These are phyloP conservation scores for Orientallactaga sibirica DNA, from an alignment of 2,797 vertebrate species.

Conservation along the genomic window DNA sequence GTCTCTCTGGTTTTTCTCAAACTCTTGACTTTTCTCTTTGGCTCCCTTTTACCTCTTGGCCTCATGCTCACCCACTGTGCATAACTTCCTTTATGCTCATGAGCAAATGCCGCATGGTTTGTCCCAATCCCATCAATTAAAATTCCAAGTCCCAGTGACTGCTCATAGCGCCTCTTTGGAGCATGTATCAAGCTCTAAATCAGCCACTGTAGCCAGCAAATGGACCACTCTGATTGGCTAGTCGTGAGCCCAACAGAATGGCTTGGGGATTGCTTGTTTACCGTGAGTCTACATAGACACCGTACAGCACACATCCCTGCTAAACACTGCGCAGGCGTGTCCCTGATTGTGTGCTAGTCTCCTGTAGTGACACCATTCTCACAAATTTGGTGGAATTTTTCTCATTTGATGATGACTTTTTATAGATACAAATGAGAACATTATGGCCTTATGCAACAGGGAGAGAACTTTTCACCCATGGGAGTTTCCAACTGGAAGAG, in stretches of 20 bases:
- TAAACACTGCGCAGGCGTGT: not conserved
- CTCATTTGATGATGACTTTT: not conserved
- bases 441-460: not conserved
- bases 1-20: not conserved
- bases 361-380: not conserved
- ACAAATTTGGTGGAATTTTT: not conserved
- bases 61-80: not conserved
- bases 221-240: not conserved
- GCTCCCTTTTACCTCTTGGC: not conserved
- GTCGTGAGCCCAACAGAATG: not conserved
- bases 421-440: not conserved
- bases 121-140: not conserved
- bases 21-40: too few species aligned
- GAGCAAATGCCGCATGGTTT: not conserved
- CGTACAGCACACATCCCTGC: not conserved
- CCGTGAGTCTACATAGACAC: not conserved
- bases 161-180: not conserved
- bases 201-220: not conserved
- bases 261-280: not conserved
- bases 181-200: not conserved
- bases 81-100: not conserved
- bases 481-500: constrained; percentile 9
- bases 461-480: not conserved
- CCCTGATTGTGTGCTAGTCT: not conserved
- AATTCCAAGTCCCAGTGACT: not conserved